Evolutionary conservation across 2,113 vertebrate species (phyloP), one percentile per base, ranked within the genome.

Genomic region (Mustelus asterias): DNA sequence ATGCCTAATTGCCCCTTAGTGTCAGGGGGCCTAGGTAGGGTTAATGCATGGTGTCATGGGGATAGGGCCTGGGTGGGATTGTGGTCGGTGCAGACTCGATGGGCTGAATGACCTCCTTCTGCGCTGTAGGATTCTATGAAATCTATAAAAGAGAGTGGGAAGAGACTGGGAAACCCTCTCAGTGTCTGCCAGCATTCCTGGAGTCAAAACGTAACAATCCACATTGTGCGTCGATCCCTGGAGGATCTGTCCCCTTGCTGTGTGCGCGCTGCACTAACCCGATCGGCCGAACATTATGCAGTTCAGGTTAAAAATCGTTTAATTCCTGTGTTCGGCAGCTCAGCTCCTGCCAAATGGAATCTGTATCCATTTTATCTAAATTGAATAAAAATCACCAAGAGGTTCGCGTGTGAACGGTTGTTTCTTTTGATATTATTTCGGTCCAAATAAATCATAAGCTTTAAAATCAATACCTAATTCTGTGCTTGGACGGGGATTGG

Each of bases 381-480:
- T 76, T 72, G 67, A 95, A 72, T 54, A 95, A 95, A 54, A 95
- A 95, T 70, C 67, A 95, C 94, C 44, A 26, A 90, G 69, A 72
- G 26, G 44, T 76, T 95, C 69, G 7, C 8, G 94, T 48, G 93
- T 72, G 94, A 70, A 33, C 93, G 20, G 67, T 72, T 72, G 67
- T n/a, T 48, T 26, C 44, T 95, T 95, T 72, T 72, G 67, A 76
- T 95, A 95, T 95, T 95, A 72, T 95, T 72, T 95, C 48, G 69
- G 26, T 67, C 94, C 37, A 54, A 48, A 95, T 95, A 95, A 95
- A 70, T 95, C 94, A 95, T 72, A 95, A 48, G 67, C 67, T 72
- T 95, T 72, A 95, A 95, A 95, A 95, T 95, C 94, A 70, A 95
- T 95, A 95, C 41, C 48, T 95, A 95, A 95, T 95, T 95, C 48